Base-by-base conservation (phyloP, 23 tunicate genomes). In the Clavelina lepadiformis region DNA sequence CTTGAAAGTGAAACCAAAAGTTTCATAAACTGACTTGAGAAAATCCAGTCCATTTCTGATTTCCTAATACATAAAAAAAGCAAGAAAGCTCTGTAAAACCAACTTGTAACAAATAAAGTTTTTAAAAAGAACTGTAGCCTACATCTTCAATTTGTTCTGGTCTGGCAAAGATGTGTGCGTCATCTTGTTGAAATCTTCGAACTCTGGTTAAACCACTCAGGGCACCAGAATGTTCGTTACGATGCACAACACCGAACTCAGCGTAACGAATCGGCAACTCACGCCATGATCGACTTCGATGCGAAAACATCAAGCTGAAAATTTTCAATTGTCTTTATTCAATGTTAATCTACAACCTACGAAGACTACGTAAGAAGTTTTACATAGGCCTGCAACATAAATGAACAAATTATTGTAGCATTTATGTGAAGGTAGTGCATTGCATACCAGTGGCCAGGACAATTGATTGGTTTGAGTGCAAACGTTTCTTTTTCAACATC, bases 391-490 rank as follows among this genome's bases (percentile, higher is more conserved):
- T n/a, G n/a, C n/a, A n/a, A n/a, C n/a, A n/a, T n/a, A n/a, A n/a
- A n/a, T n/a, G n/a, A n/a, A n/a, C n/a, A n/a, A n/a, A n/a, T n/a
- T n/a, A n/a, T n/a, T n/a, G n/a, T n/a, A n/a, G n/a, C n/a, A n/a
- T n/a, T n/a, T n/a, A n/a, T n/a, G n/a, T n/a, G n/a, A n/a, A n/a
- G n/a, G n/a, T n/a, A n/a, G n/a, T n/a, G 30, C 20, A 74, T 28
- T 28, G 21, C 65, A 23, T 38, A 60, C 68, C 96, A 87, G 31
- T 87, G 96, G 2, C 83, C 82, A 0, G 96, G 96, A 41, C 96
- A 87, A 64, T 87, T 87, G 88, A 87, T 87, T n/a, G 96, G 96
- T 53, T 87, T 87, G 29, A 87, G 80, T 20, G 96, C 96, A 61
- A 75, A 87, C 19, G 30, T 70, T 2, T 73, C 68, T 34, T 87